Conservation (phyloP, 2,888 invertebrate species). For the Melipona beecheii region DNA sequence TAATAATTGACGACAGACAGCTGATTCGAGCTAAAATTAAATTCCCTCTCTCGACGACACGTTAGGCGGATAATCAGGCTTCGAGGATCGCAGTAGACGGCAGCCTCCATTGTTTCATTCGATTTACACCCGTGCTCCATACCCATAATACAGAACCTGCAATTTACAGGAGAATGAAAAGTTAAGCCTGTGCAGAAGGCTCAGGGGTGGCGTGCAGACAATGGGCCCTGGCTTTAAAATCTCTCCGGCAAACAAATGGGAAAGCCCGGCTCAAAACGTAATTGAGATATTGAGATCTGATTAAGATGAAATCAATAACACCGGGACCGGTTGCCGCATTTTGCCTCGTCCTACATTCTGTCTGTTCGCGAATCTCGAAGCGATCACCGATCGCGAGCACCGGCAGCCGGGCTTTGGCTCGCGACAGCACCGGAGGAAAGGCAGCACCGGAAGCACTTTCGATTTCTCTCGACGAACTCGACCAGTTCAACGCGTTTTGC, state of each 20-base stretch:
- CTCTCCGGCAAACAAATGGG: constrained; percentile 83
- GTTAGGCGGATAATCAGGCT: constrained; percentile 72
- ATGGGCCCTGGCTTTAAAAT: constrained; percentile 82
- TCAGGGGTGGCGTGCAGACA: constrained; percentile 82
- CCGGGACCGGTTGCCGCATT: constrained; percentile 61
- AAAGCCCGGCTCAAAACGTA: constrained; percentile 81
- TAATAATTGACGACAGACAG: constrained; percentile 65
- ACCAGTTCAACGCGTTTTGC: constrained; percentile 49
- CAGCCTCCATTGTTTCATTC: constrained; percentile 81
- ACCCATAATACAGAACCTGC: constrained; percentile 80
- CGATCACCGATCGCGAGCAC: constrained; percentile 43
- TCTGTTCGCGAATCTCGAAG: constrained; percentile 49
- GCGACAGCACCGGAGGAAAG: background rate
- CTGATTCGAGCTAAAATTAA: constrained; percentile 70
- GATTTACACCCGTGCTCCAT: constrained; percentile 80
- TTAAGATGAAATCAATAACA: constrained; percentile 83
- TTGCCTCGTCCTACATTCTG: constrained; percentile 67
- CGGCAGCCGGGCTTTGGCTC: background rate
- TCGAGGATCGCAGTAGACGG: constrained; percentile 72
- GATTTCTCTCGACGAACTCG: constrained; percentile 58
- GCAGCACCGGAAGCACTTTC: constrained; percentile 53
- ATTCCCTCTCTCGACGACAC: constrained; percentile 71
- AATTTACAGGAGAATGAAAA: constrained; percentile 84
- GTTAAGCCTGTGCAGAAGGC: constrained; percentile 81
- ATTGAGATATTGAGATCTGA: constrained; percentile 84